Evolutionary conservation across 2,888 invertebrate species (phyloP), one percentile per base, ranked within the genome.

Genomic region (Lochmaea capreae): DNA sequence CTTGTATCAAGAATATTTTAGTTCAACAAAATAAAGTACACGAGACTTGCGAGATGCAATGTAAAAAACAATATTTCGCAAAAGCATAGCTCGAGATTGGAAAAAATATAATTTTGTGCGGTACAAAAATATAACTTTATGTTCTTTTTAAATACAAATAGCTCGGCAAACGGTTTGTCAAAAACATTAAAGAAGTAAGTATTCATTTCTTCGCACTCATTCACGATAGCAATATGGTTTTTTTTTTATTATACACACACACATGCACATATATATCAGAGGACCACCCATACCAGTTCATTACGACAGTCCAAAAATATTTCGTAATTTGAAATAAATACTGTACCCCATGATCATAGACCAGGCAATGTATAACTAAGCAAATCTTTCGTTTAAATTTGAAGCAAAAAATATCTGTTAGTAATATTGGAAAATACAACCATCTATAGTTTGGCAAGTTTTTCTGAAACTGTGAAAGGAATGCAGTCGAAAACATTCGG

Each of bases 281-380:
- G 61, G 69, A 69, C 69, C 69, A 69, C 69, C 69, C 69, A 39
- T 62, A 39, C 52, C 22, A 69, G 52, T 26, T 62, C 61, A 39
- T 69, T 69, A 69, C 52, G 52, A 43, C 42, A 12, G 67, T 68
- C 61, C 62, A 62, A 69, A 69, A 69, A 69, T 69, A 69, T 69
- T 69, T 69, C 62, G 61, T 69, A 69, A 69, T 69, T 68, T 62
- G 52, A 69, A 69, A 62, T 69, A 39, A 14, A 61, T 33, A 39
- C 10, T 39, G 26, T 10, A 33, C 11, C 61, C 11, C n/a, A n/a
- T n/a, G n/a, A 39, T 39, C 39, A 61, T 61, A 61, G 61, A 61
- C 61, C 61, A 61, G 61, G 61, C 39, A 61, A 61, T n/a, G 14
- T 46, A 58, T 26, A 18, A 26, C 26, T 14, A 33, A 33, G 8